Base-by-base conservation (phyloP, 2,113 vertebrate genomes). In the Phycodurus eques region DNA sequence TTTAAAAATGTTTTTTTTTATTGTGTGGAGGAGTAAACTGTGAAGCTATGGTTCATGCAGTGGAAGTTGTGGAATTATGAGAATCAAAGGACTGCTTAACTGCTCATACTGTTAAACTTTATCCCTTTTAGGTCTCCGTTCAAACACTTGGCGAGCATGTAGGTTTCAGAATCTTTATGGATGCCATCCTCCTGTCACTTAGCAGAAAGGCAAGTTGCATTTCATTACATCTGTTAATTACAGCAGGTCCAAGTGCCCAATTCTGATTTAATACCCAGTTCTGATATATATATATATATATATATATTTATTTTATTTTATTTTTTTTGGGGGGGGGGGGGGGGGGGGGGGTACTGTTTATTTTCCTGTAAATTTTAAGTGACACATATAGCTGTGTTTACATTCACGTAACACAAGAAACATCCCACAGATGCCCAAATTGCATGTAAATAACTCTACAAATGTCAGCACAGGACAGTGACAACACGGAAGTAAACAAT, bases 91-190 rank as follows among this genome's bases (percentile, higher is more conserved):
- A 17, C 17, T 2, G 10, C 9, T 43, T 3, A 19, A 20, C 35
- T 47, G 20, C 22, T 53, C 47, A 20, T 73, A 17, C 27, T 57
- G 6, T 5, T 11, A 10, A 4, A 14, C n/a, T 22, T 47, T 39
- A 0, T 56, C 74, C 17, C 56, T 27, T 75, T 64, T 63, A 99
- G 98, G 92, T 98, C 76, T 96, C 97, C 74, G 94, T 99, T 76
- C 94, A 94, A 90, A 99, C 97, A 0, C 92, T 95, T 1, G 98
- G 98, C 20, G 96, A 99, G 68, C 98, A 99, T 69, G 96, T 99
- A 5, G 98, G 96, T 11, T 99, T 99, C 77, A 92, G 96, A 78
- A 99, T 99, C 88, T 99, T 99, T 79, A 98, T 98, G 97, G 96
- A 99, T 77, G 95, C 96, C 42, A 94, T 99, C 66, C 93, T 99